These are phyloP conservation scores for Lepisosteus osseus DNA, from an alignment of 2,113 vertebrate species.

Conservation along the genomic window DNA sequence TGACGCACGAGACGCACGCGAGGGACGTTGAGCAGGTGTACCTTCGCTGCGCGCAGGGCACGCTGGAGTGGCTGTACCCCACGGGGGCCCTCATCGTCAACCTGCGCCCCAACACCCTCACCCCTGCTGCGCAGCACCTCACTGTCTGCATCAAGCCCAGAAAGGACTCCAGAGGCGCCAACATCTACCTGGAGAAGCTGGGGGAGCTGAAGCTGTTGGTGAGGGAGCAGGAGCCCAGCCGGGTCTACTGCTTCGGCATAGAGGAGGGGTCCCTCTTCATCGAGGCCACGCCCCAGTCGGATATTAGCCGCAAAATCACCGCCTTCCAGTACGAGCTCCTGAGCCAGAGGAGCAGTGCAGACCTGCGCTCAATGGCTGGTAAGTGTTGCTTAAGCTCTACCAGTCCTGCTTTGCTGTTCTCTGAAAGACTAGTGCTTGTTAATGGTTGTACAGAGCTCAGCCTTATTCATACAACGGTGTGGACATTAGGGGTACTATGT, in stretches of 20 bases:
- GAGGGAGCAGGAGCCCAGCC: conserved; percentile 70
- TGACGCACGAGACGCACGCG: conserved; percentile 87
- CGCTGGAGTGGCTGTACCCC: conserved; percentile 93
- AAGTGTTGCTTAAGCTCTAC: conserved; percentile 38
- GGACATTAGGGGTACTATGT: too few species aligned
- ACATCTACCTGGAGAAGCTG: conserved; percentile 93
- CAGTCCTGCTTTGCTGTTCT: not conserved
- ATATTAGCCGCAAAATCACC: conserved; percentile 89
- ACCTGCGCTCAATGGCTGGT: conserved; percentile 73
- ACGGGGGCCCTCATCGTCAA: conserved; percentile 93
- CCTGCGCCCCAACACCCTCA: conserved; percentile 82
- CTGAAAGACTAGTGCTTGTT: not conserved
- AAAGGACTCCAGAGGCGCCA: conserved; percentile 81
- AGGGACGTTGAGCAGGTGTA: conserved; percentile 98
- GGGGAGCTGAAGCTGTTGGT: conserved; percentile 86
- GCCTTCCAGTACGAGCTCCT: conserved; percentile 93
- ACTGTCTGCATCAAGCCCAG: conserved; percentile 92
- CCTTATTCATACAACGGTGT: too few species aligned
- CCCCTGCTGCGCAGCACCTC: conserved; percentile 69
- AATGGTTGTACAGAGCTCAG: too few species aligned
- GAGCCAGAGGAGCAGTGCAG: conserved; percentile 59
- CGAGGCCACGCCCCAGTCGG: conserved; percentile 85
- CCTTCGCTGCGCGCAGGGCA: conserved; percentile 87
- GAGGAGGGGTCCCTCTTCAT: conserved; percentile 87
- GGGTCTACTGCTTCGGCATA: conserved; percentile 82